Percentiles rank a stretch among this genome's conserved stretches.
Evolutionary conservation across 2,888 invertebrate genomes (phyloP).

Genomic region (Metellina segmentata): DNA sequence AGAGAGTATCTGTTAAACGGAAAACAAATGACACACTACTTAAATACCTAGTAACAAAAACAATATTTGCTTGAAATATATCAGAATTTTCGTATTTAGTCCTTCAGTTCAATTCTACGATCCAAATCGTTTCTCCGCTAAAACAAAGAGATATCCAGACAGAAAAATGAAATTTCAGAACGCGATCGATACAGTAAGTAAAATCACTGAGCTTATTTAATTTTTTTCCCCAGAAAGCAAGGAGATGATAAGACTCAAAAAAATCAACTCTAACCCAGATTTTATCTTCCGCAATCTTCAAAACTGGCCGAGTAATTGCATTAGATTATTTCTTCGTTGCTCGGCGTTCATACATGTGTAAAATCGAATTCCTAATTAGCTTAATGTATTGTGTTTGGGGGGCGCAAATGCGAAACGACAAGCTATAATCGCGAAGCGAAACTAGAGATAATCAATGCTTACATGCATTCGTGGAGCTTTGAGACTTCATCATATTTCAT

Average conservation of each 20-base stretch:
- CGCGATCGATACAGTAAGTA: neutral
- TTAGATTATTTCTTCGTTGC: conserved; percentile 56
- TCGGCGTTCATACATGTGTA: conserved; percentile 38
- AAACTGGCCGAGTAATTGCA: conserved; percentile 63
- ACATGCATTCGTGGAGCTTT: conserved; percentile 39
- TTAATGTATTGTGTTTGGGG: conserved; percentile 60
- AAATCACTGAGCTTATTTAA: neutral
- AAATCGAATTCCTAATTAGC: conserved; percentile 74
- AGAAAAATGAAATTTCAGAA: neutral
- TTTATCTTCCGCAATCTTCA: conserved; percentile 58
- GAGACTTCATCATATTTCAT: conserved; percentile 67
- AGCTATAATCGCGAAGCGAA: conserved; percentile 60
- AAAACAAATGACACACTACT: neutral
- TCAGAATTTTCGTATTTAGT: no score
- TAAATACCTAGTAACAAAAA: neutral
- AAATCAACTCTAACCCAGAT: conserved; percentile 26
- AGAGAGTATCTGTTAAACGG: neutral
- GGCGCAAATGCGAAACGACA: conserved; percentile 58
- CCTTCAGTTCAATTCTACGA: neutral
- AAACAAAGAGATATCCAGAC: neutral
- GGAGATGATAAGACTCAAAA: neutral
- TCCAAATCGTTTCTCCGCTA: neutral
- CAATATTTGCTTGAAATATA: neutral
- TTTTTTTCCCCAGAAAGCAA: neutral
- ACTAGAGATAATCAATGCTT: conserved; percentile 68